Evolutionary conservation across 2,888 invertebrate species (phyloP).

Genomic region (Eupithecia insigniata): DNA sequence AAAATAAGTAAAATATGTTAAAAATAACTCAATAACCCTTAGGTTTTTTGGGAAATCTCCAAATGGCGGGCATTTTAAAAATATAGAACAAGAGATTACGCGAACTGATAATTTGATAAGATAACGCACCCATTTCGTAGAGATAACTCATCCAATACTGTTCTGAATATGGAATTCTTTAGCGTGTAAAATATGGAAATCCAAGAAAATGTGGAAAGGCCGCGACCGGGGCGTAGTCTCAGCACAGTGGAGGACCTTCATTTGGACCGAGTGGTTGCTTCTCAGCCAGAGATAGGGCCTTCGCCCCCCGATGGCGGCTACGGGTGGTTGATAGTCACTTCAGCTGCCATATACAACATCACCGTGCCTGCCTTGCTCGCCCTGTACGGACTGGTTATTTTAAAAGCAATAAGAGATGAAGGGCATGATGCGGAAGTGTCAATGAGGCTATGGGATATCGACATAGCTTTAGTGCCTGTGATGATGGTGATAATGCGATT

Average conservation of each 20-base stretch:
- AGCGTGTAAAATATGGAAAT: constrained; percentile 67
- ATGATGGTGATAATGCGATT: constrained; percentile 84
- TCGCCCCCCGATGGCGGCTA: constrained; percentile 87
- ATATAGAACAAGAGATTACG: constrained; percentile 76
- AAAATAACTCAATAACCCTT: not conserved
- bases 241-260: constrained; percentile 68
- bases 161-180: constrained; percentile 74
- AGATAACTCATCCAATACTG: constrained; percentile 68
- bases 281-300: constrained; percentile 87
- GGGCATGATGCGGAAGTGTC: constrained; percentile 70
- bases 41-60: not conserved
- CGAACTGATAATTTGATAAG: constrained; percentile 74
- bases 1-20: not conserved
- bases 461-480: constrained; percentile 85
- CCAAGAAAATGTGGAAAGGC: constrained; percentile 51
- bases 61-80: constrained; percentile 72
- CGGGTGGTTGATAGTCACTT: constrained; percentile 86
- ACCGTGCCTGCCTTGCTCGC: constrained; percentile 83
- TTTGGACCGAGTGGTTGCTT: constrained; percentile 85
- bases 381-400: constrained; percentile 82
- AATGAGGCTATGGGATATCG: constrained; percentile 83
- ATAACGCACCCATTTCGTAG: constrained; percentile 71
- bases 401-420: constrained; percentile 79
- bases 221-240: constrained; percentile 54
- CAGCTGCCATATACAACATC: constrained; percentile 85